Conservation (phyloP, 2,888 invertebrate species). For the Caenorhabditis afra region DNA sequence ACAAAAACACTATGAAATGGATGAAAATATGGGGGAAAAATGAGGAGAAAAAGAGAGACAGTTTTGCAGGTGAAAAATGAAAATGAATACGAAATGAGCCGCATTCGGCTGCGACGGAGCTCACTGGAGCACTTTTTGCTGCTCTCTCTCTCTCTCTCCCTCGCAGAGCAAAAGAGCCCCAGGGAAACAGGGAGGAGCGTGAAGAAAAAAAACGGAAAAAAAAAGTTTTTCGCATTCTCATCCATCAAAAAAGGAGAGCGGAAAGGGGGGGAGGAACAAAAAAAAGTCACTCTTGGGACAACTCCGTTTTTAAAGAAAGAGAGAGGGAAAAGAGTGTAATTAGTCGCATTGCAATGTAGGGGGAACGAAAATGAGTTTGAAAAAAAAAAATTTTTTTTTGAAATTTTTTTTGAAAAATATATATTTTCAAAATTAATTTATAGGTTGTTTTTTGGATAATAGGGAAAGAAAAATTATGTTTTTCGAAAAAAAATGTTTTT, state of each 20-base stretch:
- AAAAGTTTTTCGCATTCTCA: no score
- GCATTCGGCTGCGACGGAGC: no score
- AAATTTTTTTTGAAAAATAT: no score
- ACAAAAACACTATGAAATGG: constrained; percentile 24
- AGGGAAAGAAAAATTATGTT: no score
- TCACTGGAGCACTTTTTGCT: constrained; percentile 10
- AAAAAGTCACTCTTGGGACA: constrained; percentile 26
- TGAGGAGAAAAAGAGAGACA: background rate
- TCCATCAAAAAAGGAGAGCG: constrained; percentile 30
- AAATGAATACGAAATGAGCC: constrained; percentile 17
- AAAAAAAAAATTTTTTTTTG: constrained; percentile 4
- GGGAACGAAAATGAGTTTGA: constrained; percentile 6
- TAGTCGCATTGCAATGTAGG: constrained; percentile 22
- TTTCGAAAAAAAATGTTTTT: no score
- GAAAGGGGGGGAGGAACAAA: background rate
- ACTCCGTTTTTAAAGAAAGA: background rate
- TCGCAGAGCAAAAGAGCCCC: background rate
- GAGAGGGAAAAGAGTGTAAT: constrained; percentile 23
- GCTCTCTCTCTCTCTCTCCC: constrained; percentile 3
- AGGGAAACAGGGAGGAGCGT: constrained; percentile 7
- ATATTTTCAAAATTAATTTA: no score
- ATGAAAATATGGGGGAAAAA: constrained; percentile 2
- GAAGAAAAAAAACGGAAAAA: no score
- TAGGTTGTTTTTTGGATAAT: no score
- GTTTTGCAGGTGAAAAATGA: background rate